Evolutionary conservation across 1,140 invertebrate species (phyloP), one percentile per base, ranked within the genome.

Genomic region (Drosophila santomea): DNA sequence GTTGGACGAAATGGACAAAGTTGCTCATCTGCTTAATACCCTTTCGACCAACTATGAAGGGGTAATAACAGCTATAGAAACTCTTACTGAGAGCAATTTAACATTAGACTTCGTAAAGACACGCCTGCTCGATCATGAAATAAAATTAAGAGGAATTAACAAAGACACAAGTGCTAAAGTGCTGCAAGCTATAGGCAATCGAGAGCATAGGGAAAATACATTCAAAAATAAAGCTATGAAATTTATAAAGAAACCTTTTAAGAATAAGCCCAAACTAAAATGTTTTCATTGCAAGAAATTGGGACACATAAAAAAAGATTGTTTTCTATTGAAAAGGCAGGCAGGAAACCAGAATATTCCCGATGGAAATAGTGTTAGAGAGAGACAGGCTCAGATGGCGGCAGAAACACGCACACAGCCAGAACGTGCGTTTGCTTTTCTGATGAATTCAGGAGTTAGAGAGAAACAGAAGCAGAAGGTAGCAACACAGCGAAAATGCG

Each of bases 201-300:
- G 47, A 25, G 2, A 62, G 52, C 39, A n/a, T 62, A 62, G 59
- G 23, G 15, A 41, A 25, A 51, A 20, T 20, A 39, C 32, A 47
- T 38, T 15, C 15, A 58, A 58, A 23, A 28, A 63, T 20, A 36
- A 61, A 57, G 7, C 25, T 5, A 43, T 4, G 15, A 50, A 66
- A 67, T 41, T 48, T 47, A 20, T 61, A 6, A 67, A 74, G 43
- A 25, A 48, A 25, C 35, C 47, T 57, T 38, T 36, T 39, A 58
- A 61, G 23, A 15, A 3, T n/a, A 57, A 67, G 45, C 1, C 32
- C 17, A 71, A 68, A 20, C 32, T 47, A 15, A 59, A 59, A 52
- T 86, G 71, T 73, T 58, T 76, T 78, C 76, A 82, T 64, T 88
- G 77, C 67, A 66, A 58, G 3, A 78, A 64, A 71, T 68, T 55